Conservation (phyloP, 2,888 invertebrate genomes). For the Malacosoma neustria region DNA sequence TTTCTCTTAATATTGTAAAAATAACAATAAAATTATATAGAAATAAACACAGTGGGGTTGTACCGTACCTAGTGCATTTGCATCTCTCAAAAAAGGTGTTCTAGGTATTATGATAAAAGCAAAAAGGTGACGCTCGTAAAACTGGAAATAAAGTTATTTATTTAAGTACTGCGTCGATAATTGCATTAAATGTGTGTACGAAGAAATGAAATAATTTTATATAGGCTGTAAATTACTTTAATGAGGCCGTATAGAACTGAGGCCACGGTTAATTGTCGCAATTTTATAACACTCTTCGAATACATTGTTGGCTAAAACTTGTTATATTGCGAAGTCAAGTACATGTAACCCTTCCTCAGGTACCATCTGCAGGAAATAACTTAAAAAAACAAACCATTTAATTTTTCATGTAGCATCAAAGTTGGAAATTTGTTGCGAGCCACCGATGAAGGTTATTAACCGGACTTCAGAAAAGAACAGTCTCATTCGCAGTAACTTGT, state of each 20-base stretch:
- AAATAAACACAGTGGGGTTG: too few species aligned
- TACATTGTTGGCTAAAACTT: conserved; percentile 6
- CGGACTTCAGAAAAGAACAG: too few species aligned
- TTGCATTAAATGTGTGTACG: conserved; percentile 48
- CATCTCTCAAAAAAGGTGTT: background rate
- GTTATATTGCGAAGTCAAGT: too few species aligned
- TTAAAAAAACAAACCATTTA: too few species aligned
- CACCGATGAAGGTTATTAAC: too few species aligned
- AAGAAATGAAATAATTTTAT: conserved; percentile 53
- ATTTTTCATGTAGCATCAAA: too few species aligned
- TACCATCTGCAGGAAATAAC: too few species aligned
- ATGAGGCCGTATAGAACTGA: conserved; percentile 11
- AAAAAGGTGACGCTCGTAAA: background rate
- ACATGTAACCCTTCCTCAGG: too few species aligned
- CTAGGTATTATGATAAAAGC: background rate
- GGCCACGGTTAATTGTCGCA: conserved; percentile 7
- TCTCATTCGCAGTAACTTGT: too few species aligned
- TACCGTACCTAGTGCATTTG: too few species aligned
- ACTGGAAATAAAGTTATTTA: conserved; percentile 32
- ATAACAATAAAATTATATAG: background rate
- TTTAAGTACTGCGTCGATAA: conserved; percentile 45
- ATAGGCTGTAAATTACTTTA: conserved; percentile 50
- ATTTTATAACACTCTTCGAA: conserved; percentile 11
- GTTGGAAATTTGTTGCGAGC: too few species aligned
- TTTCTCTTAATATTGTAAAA: too few species aligned